Conservation (phyloP, 92 coral and sea anemone genomes). For the Palythoa grandiflora region DNA sequence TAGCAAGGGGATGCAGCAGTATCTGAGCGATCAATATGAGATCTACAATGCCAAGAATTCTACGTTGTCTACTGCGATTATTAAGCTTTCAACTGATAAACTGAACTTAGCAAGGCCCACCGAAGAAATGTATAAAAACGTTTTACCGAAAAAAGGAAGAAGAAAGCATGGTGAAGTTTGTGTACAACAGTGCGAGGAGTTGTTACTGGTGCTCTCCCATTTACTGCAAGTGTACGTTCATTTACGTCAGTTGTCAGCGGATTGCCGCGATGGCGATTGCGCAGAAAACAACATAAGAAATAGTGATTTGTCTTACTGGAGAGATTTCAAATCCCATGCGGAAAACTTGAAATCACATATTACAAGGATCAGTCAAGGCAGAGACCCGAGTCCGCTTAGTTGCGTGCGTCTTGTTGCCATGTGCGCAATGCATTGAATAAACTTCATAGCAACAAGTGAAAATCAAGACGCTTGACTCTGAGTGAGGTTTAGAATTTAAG, state of each 20-base stretch:
- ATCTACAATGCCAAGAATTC: neutral
- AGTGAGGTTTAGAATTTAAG: no score
- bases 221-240: neutral
- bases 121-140: neutral
- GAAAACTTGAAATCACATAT: conserved; percentile 20
- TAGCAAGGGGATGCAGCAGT: conserved; percentile 16
- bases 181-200: neutral
- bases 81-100: neutral
- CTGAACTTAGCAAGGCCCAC: neutral
- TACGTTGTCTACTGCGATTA: neutral
- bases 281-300: neutral
- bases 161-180: neutral
- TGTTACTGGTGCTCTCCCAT: conserved; percentile 1
- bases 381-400: neutral
- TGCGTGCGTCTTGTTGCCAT: conserved; percentile 17
- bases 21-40: conserved; percentile 7
- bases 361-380: neutral
- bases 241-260: conserved; percentile 2
- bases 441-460: neutral
- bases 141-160: neutral
- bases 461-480: neutral
- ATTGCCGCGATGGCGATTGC: neutral
- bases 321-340: conserved; percentile 24
- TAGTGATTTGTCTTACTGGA: neutral
- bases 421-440: neutral